Conservation (phyloP, 2,888 invertebrate species). For the Omphaloscelis lunosa region DNA sequence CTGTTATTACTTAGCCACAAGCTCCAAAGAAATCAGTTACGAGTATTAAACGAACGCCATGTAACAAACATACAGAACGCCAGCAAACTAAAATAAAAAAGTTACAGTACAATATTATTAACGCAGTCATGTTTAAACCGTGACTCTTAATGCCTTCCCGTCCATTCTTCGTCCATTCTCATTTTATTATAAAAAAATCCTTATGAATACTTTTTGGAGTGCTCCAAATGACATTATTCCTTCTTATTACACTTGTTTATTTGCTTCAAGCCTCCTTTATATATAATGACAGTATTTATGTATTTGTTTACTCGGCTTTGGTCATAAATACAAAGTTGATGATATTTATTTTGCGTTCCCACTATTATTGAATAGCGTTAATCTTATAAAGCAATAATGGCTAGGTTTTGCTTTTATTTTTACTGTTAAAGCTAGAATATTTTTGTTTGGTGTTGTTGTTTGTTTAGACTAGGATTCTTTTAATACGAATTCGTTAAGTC, state of each 20-base stretch:
- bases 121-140: conserved; percentile 34
- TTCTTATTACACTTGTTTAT: conserved; percentile 50
- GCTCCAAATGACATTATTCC: conserved; percentile 36
- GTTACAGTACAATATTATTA: conserved; percentile 11
- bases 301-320: conserved; percentile 57
- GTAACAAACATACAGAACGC: not conserved
- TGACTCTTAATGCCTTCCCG: conserved; percentile 46
- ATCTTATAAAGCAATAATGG: conserved; percentile 12
- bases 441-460: conserved; percentile 2
- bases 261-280: conserved; percentile 20
- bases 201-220: conserved; percentile 37
- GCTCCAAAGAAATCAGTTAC: not conserved
- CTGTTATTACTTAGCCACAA: too few relatives aligned
- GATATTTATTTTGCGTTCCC: conserved; percentile 48
- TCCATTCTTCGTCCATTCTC: conserved; percentile 17
- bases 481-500: not conserved
- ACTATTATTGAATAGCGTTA: conserved; percentile 32
- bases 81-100: not conserved
- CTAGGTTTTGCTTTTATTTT: conserved; percentile 6
- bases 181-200: conserved; percentile 25
- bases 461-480: not conserved
- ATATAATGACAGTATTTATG: conserved; percentile 51
- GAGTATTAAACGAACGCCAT: not conserved
- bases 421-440: not conserved
- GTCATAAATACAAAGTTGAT: conserved; percentile 50